Evolutionary conservation across 2,797 vertebrate species (phyloP), one percentile per base, ranked within the genome.

Genomic region (Poeciliopsis paucimaculata): DNA sequence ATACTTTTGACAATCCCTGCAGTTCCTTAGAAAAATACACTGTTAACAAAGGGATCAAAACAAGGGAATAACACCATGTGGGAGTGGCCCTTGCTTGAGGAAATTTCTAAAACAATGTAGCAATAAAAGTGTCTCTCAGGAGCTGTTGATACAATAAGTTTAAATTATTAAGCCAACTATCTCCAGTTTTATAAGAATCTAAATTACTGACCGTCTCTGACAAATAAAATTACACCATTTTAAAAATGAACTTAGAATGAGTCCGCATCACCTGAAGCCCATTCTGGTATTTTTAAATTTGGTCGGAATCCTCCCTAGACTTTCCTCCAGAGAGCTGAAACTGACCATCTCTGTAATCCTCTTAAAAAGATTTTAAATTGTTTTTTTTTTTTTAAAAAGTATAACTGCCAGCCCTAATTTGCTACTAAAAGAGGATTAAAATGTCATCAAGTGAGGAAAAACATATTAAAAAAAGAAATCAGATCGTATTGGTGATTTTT

Each of bases 1-100:
- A 93, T 88, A 92, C 90, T 89, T 76, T 45, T 86, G 81, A 92
- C 86, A 86, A 83, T 89, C 91, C 92, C 94, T 91, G 92, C 85
- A 86, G 88, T 88, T 90, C 85, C 83, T 89, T 88, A 90, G 78
- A 91, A 91, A 88, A 91, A 90, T 86, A 90, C 82, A 88, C 88
- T 80, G 66, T 79, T 83, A 91, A 89, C 72, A 85, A 72, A 76
- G 80, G 72, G 79, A 18, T 39, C 6, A 82, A 81, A 47, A 36
- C 53, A 55, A 31, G 23, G 16, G 28, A 88, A 82, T 43, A 92
- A 92, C 86, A 93, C 90, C 91, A 88, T 83, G 60, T 75, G 87
- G 81, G 92, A 87, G 80, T 51, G 39, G 87, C 75, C 76, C 75
- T 70, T 82, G 64, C 72, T 75, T 36, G 11, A 82, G 77, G 66